Conservation (phyloP, 2,888 invertebrate genomes). For the Dioctria linearis region DNA sequence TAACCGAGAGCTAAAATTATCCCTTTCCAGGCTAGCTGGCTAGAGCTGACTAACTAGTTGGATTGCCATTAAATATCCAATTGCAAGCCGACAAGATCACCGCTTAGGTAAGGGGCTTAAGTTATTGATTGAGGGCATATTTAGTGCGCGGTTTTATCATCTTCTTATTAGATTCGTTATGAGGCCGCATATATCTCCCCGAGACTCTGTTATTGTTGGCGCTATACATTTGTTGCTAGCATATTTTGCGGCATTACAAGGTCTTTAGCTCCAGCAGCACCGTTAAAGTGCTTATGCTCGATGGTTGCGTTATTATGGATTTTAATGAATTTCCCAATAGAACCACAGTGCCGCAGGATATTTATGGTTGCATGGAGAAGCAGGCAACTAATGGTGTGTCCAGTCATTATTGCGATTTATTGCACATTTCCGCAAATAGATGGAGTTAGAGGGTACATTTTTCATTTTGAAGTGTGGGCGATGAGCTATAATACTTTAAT, state of each 20-base stretch:
- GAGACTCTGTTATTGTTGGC: constrained; percentile 31
- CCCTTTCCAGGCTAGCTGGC: no score
- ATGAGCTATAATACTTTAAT: no score
- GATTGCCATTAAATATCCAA: constrained; percentile 36
- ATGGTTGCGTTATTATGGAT: constrained; percentile 6
- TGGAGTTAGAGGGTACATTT: constrained; percentile 5
- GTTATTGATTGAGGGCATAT: constrained; percentile 37
- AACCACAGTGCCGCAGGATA: constrained; percentile 19
- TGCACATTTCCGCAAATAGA: constrained; percentile 36
- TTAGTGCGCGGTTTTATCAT: constrained; percentile 42
- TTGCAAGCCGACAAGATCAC: constrained; percentile 23
- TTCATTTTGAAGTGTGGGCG: not conserved
- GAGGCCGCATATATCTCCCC: constrained; percentile 34
- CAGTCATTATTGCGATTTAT: constrained; percentile 42
- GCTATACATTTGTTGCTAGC: not conserved
- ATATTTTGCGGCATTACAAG: constrained; percentile 30
- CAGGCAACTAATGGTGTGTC: constrained; percentile 41
- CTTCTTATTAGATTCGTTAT: constrained; percentile 46
- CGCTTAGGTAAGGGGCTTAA: not conserved
- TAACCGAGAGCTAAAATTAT: not conserved
- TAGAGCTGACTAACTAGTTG: no score
- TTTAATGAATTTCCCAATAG: constrained; percentile 35
- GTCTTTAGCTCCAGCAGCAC: constrained; percentile 27
- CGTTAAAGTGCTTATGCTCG: constrained; percentile 38
- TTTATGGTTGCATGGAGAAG: constrained; percentile 14